phyloP scores from a whole-genome alignment of 2,113 vertebrate species.

The Alces alces region DNA sequence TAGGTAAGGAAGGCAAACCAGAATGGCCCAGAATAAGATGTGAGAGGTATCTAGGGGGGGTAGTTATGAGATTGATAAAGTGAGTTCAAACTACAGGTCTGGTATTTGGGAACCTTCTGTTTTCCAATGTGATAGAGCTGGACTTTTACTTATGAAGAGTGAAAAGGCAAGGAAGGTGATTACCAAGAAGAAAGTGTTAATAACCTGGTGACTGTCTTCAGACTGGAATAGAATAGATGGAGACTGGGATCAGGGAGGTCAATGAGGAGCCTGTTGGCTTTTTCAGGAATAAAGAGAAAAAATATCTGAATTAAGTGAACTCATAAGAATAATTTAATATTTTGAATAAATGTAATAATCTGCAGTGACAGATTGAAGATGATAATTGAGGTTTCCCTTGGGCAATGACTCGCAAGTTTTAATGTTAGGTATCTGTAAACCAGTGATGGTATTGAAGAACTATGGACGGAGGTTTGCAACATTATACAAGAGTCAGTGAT shows the following conservation, averaged over 20 bases:
- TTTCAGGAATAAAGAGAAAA: neutral
- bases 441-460: neutral
- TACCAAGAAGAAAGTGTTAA: neutral
- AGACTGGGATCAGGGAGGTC: neutral
- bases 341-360: neutral
- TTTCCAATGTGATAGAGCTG: neutral
- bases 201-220: neutral
- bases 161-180: neutral
- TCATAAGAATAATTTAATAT: neutral
- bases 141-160: neutral
- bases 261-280: neutral
- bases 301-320: neutral
- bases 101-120: neutral
- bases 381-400: neutral
- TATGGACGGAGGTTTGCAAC: neutral
- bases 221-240: neutral
- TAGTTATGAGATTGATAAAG: neutral
- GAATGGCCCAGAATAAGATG: neutral
- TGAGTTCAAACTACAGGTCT: neutral
- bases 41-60: neutral
- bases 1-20: neutral
- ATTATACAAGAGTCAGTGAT: neutral
- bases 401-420: neutral
- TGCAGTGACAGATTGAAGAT: neutral
- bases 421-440: neutral